Evolutionary conservation across 2,888 invertebrate genomes (phyloP).

Genomic region (Pammene fasciana): DNA sequence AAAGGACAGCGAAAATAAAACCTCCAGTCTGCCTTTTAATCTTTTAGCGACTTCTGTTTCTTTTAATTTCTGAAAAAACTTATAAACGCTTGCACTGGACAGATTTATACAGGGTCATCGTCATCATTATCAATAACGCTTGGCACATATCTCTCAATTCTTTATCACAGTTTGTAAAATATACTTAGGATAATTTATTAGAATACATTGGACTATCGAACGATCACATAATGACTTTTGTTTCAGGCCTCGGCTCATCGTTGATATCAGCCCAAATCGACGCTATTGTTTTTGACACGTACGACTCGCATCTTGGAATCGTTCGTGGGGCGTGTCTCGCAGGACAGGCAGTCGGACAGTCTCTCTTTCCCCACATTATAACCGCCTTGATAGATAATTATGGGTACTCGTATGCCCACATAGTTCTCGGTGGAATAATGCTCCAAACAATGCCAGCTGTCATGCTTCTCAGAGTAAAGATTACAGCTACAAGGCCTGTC

Average conservation of each 20-base stretch:
- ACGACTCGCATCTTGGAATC: constrained; percentile 68
- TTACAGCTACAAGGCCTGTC: constrained; percentile 58
- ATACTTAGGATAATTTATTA: no score
- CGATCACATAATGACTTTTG: background rate
- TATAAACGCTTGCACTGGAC: no score
- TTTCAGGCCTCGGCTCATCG: constrained; percentile 77
- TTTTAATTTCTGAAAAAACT: no score
- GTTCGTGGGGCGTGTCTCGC: constrained; percentile 70
- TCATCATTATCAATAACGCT: no score
- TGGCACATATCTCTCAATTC: no score
- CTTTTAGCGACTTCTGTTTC: no score
- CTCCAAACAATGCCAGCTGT: constrained; percentile 73
- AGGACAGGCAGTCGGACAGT: constrained; percentile 76
- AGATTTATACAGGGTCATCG: no score
- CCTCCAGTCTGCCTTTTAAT: no score
- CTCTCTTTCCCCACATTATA: constrained; percentile 75
- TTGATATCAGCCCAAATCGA: constrained; percentile 77
- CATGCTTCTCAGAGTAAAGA: constrained; percentile 67
- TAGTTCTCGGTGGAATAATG: constrained; percentile 70
- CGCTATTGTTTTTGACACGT: constrained; percentile 76
- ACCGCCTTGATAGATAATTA: constrained; percentile 68
- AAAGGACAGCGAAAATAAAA: no score
- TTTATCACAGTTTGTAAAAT: no score
- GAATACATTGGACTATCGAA: no score
- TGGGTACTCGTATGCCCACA: constrained; percentile 66